Base-by-base conservation (phyloP, 2,888 invertebrate genomes). In the Ceriagrion tenellum region DNA sequence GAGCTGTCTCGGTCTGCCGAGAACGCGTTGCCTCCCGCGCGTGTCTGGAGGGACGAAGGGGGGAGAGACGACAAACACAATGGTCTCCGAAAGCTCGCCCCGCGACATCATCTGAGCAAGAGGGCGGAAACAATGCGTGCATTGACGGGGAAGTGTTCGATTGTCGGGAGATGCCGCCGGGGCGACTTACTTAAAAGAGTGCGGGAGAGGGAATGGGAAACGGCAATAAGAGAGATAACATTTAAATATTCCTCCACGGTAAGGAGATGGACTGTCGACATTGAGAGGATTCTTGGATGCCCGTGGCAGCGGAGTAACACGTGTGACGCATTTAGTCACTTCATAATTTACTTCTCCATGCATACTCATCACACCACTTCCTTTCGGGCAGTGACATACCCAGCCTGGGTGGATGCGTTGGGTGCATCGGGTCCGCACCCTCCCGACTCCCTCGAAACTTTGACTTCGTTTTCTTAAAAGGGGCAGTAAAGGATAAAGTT, bases 1-100 rank as follows among this genome's bases (percentile, higher is more conserved):
- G 55, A 63, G 91, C 91, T 91, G 63, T 91, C 91, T 12, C 63
- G 30, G 23, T 35, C 81, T n/a, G 35, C n/a, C 69, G 69, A n/a
- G 69, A 13, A n/a, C 26, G 69, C 26, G 69, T 69, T 26, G 10
- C 69, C 69, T 81, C 81, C 26, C 81, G 23, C 40, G 91, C 90
- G 35, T 30, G 55, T 20, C 55, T 47, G 47, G 47, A 8, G 47
- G 47, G 47, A 8, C 4, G 47, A 47, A 8, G 47, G 47, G 47
- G 47, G 91, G 20, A n/a, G 4, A 40, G 12, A 12, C 2, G 91
- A 35, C 23, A 63, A 8, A 59, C 6, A 91, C 35, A 63, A 91
- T 63, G 63, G 63, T 69, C 35, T n/a, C n/a, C 26, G 89, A 89
- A 89, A 55, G 55, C 55, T 12, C 55, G 26, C n/a, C 89, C 89